These are phyloP conservation scores for Solenopsis invicta DNA, from an alignment of 1,140 invertebrate species.

Conservation along the genomic window DNA sequence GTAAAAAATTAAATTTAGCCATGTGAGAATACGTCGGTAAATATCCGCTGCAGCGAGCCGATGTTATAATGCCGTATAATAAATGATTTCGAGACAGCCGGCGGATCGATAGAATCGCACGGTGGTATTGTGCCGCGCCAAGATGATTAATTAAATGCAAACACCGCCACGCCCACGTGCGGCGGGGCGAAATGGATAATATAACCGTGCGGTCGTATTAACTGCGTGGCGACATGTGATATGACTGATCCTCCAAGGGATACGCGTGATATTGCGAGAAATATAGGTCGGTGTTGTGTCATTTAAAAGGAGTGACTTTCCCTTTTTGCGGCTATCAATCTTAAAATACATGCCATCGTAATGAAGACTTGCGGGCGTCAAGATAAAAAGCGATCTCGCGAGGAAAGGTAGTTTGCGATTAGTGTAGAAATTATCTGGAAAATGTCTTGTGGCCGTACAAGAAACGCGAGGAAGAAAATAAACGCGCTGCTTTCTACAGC, in stretches of 20 bases:
- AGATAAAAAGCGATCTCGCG: background rate
- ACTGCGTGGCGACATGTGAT: constrained; percentile 49
- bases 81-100: constrained; percentile 54
- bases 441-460: background rate
- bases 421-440: background rate
- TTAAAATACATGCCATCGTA: background rate
- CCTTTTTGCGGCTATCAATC: constrained; percentile 17
- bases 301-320: constrained; percentile 34
- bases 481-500: background rate
- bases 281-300: constrained; percentile 21
- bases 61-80: constrained; percentile 47
- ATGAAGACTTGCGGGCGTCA: background rate
- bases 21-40: constrained; percentile 8
- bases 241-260: constrained; percentile 28
- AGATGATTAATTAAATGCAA: constrained; percentile 73
- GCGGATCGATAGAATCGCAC: constrained; percentile 41
- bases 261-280: constrained; percentile 25
- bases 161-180: constrained; percentile 67
- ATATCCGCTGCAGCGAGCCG: constrained; percentile 9
- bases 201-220: constrained; percentile 30
- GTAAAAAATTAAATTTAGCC: constrained; percentile 34
- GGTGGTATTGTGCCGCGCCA: constrained; percentile 18
- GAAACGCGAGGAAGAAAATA: background rate
- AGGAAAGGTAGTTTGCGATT: background rate
- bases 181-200: background rate